A percentile compares a stretch with the other conserved stretches of the same genome.
Evolutionary conservation across 1,140 invertebrate species (phyloP).

Genomic region (Patella vulgata): DNA sequence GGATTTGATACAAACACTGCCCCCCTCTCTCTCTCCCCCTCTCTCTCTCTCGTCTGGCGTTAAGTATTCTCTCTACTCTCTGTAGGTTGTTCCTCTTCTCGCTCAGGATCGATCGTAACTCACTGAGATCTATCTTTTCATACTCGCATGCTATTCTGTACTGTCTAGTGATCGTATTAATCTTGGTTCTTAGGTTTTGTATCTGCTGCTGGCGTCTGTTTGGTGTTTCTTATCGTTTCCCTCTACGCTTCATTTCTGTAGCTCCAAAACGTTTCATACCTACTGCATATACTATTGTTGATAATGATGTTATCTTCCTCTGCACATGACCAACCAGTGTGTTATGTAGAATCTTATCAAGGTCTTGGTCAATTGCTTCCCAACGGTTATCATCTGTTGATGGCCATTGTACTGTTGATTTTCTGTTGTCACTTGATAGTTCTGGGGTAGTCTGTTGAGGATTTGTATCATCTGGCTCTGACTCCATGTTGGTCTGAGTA

Average conservation of each 20-base stretch:
- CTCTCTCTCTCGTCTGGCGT: conserved; percentile 4
- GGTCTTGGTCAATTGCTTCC: background rate
- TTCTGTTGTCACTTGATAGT: conserved; percentile 1
- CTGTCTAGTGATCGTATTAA: conserved; percentile 1
- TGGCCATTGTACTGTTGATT: conserved; percentile 11
- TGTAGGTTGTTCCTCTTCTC: conserved; percentile 3
- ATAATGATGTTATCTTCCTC: conserved; percentile 13
- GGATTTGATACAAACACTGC: conserved; percentile 16
- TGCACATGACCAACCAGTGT: conserved; percentile 8
- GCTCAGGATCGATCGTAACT: conserved; percentile 18
- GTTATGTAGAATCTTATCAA: conserved; percentile 1
- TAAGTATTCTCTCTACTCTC: conserved; percentile 14
- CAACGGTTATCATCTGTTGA: conserved; percentile 3
- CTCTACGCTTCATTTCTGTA: background rate
- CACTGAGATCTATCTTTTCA: conserved; percentile 1
- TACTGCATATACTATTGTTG: conserved; percentile 3
- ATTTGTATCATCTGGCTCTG: background rate
- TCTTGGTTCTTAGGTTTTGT: conserved; percentile 5
- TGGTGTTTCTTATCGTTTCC: background rate
- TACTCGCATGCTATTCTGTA: conserved; percentile 12
- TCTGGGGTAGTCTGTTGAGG: background rate
- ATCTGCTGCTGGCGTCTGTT: conserved; percentile 7
- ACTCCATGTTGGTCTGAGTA: conserved; percentile 10
- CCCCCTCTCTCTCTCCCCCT: no score
- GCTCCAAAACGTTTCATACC: background rate